Evolutionary conservation across 1,140 invertebrate species (phyloP).

Genomic region (Drosophila sp.): DNA sequence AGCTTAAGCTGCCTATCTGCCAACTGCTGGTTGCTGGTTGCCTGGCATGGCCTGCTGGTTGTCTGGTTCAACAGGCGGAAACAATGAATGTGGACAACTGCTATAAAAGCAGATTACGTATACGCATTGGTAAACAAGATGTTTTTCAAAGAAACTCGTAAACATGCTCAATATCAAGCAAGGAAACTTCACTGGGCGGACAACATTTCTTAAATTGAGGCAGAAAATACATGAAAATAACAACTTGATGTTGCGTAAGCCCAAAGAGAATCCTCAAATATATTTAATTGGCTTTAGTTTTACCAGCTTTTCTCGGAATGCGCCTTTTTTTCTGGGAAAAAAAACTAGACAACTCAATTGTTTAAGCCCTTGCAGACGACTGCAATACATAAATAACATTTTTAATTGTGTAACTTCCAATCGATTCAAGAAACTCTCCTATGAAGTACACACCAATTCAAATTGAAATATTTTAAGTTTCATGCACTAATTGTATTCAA

Average conservation of each 20-base stretch:
- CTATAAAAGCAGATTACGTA: conserved; percentile 55
- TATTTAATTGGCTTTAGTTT: background rate
- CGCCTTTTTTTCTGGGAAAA: background rate
- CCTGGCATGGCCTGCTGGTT: background rate
- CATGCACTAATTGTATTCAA: background rate
- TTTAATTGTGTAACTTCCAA: too few relatives aligned
- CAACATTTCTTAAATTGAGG: background rate
- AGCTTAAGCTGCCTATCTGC: conserved; percentile 9
- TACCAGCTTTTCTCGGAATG: background rate
- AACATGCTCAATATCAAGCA: conserved; percentile 5
- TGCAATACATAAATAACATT: too few relatives aligned
- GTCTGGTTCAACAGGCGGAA: conserved; percentile 11
- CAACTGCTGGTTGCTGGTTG: background rate
- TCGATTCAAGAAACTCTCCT: too few relatives aligned
- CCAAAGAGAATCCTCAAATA: background rate
- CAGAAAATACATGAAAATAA: background rate
- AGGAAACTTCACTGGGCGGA: background rate
- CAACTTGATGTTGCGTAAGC: background rate
- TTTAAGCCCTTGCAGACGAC: too few relatives aligned
- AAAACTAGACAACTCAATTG: too few relatives aligned
- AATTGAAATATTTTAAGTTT: background rate
- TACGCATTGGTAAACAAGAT: conserved; percentile 45
- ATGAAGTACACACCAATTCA: too few relatives aligned
- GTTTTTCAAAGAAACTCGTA: conserved; percentile 26
- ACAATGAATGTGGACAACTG: conserved; percentile 6